Conservation (phyloP, 2,113 vertebrate species). For the Cyrtonyx montezumae region DNA sequence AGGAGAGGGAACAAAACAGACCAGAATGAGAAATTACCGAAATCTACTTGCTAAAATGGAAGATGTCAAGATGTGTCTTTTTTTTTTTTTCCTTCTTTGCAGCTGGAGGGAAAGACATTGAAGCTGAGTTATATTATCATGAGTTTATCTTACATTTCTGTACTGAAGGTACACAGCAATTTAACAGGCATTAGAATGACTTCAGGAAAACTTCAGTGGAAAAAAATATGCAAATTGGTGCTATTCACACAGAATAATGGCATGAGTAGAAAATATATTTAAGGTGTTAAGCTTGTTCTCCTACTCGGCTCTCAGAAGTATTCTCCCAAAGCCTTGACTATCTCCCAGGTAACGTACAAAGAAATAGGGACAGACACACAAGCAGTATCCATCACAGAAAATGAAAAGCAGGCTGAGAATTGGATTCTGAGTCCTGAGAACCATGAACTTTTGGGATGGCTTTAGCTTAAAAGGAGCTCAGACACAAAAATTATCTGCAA, state of each 20-base stretch:
- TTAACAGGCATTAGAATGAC: conserved; percentile 14
- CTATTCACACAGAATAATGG: neutral
- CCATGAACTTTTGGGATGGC: neutral
- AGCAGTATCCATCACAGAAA: neutral
- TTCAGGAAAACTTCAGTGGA: neutral
- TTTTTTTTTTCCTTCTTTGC: neutral
- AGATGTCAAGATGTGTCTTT: neutral
- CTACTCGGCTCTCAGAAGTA: neutral
- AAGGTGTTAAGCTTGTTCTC: neutral
- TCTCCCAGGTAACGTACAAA: neutral
- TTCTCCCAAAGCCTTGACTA: neutral
- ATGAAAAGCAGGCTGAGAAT: neutral
- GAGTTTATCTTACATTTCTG: neutral
- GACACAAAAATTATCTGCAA: neutral
- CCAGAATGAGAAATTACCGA: neutral
- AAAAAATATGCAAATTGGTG: neutral
- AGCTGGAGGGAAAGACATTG: neutral
- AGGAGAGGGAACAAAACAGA: neutral
- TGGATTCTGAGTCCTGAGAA: neutral
- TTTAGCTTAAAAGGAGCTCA: neutral
- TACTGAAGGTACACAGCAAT: neutral
- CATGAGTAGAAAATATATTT: neutral
- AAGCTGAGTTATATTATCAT: neutral
- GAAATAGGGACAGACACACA: neutral
- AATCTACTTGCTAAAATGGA: neutral